Conservation (phyloP, 2,113 vertebrate genomes). For the Sminthopsis crassicaudata region DNA sequence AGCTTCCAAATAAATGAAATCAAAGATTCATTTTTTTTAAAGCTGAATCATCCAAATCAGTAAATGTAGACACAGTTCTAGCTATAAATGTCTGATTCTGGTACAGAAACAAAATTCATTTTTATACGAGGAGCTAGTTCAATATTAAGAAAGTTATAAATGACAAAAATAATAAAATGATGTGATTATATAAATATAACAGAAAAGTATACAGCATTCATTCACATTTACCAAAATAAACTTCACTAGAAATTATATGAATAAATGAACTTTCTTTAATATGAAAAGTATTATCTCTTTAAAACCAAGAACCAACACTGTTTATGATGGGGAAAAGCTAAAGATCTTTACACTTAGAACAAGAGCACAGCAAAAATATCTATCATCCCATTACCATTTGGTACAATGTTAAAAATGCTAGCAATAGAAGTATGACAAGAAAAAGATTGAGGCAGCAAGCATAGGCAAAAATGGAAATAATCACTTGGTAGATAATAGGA, state of each 20-base stretch:
- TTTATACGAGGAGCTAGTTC: neutral
- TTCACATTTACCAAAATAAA: neutral
- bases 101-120: neutral
- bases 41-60: neutral
- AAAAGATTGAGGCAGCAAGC: neutral
- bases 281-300: neutral
- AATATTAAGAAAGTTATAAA: neutral
- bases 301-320: neutral
- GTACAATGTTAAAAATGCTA: neutral
- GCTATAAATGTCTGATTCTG: neutral
- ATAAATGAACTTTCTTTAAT: neutral
- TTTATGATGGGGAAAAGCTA: neutral
- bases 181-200: constrained; percentile 7
- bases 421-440: neutral
- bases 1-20: neutral
- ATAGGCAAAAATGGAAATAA: neutral
- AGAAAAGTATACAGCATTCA: neutral
- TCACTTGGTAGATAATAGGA: neutral
- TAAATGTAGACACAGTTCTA: neutral
- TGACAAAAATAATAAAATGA: constrained; percentile 20
- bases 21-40: neutral
- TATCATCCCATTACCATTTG: neutral
- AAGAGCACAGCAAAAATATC: neutral
- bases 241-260: neutral
- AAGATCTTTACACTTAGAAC: neutral